Evolutionary conservation across 2,888 invertebrate species (phyloP).

Genomic region (Caradrina clavipalpis): DNA sequence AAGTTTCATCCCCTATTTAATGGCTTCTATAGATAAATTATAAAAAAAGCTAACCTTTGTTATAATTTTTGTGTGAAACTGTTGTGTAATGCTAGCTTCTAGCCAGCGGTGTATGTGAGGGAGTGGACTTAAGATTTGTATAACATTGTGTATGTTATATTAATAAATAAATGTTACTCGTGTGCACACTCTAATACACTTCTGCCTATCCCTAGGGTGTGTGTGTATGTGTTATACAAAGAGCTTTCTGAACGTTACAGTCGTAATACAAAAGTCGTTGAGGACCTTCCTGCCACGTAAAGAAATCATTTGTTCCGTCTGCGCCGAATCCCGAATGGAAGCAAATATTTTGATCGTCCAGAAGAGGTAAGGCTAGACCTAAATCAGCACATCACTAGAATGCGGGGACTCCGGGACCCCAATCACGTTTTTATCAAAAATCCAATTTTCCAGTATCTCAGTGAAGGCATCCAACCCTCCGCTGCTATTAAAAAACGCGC

Average conservation of each 20-base stretch:
- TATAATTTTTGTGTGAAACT: too few relatives aligned
- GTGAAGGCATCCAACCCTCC: slow-evolving; percentile 63
- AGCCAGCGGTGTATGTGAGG: too few relatives aligned
- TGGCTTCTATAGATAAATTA: too few relatives aligned
- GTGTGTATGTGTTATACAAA: not conserved
- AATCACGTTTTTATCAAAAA: slow-evolving; percentile 80
- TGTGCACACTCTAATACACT: too few relatives aligned
- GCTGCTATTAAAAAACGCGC: slow-evolving; percentile 66
- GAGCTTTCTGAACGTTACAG: not conserved
- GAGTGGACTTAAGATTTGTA: too few relatives aligned
- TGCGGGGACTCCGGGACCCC: slow-evolving; percentile 50
- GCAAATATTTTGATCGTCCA: slow-evolving; percentile 3
- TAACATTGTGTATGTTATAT: too few relatives aligned
- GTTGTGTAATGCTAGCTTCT: too few relatives aligned
- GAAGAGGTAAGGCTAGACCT: slow-evolving; percentile 45
- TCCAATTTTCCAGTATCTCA: slow-evolving; percentile 75
- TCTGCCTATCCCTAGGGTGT: too few relatives aligned
- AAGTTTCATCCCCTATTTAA: too few relatives aligned
- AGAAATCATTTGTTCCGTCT: slow-evolving; percentile 13
- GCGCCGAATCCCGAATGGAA: slow-evolving; percentile 24
- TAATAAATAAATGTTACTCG: too few relatives aligned
- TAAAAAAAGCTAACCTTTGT: too few relatives aligned
- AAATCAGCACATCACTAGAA: slow-evolving; percentile 62
- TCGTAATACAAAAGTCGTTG: not conserved
- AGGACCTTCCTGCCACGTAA: not conserved